These are phyloP conservation scores for Teleogryllus oceanicus DNA, from an alignment of 2,888 invertebrate species.

Conservation along the genomic window DNA sequence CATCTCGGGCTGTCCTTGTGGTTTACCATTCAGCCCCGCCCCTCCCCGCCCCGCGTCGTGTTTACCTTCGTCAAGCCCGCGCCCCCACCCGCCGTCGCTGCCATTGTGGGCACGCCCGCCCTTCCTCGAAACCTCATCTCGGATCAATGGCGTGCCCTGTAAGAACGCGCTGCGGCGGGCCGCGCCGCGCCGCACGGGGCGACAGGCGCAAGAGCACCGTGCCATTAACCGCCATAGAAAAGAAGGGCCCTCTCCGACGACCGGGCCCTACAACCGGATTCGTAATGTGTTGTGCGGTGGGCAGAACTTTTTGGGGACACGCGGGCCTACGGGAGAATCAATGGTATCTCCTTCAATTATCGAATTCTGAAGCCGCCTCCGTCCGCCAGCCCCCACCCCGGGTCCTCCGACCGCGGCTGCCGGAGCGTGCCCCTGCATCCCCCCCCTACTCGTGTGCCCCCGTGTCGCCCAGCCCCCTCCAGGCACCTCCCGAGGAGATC, in stretches of 20 bases:
- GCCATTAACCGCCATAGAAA: slow-evolving; percentile 25
- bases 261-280: neutral
- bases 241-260: neutral
- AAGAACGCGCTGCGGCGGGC: neutral
- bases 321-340: slow-evolving; percentile 31
- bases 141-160: slow-evolving; percentile 27
- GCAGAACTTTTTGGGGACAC: slow-evolving; percentile 1
- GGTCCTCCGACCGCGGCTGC: neutral
- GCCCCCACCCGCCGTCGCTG: neutral
- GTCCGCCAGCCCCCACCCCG: neutral
- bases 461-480: neutral
- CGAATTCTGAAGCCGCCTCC: slow-evolving; percentile 30
- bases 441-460: neutral
- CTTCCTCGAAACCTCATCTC: slow-evolving; percentile 24
- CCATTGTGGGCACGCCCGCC: slow-evolving; percentile 21
- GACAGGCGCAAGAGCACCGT: slow-evolving; percentile 27
- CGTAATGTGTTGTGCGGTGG: slow-evolving; percentile 27
- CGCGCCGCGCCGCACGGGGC: neutral
- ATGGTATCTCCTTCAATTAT: slow-evolving; percentile 37
- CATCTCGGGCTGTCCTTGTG: slow-evolving; percentile 30
- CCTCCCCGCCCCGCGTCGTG: slow-evolving; percentile 25
- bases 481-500: neutral
- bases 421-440: neutral
- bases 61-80: slow-evolving; percentile 28
- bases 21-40: slow-evolving; percentile 27